Evolutionary conservation across 1,140 invertebrate genomes (phyloP), one percentile per base, ranked within the genome.

Genomic region (Apocrypta bakeri): DNA sequence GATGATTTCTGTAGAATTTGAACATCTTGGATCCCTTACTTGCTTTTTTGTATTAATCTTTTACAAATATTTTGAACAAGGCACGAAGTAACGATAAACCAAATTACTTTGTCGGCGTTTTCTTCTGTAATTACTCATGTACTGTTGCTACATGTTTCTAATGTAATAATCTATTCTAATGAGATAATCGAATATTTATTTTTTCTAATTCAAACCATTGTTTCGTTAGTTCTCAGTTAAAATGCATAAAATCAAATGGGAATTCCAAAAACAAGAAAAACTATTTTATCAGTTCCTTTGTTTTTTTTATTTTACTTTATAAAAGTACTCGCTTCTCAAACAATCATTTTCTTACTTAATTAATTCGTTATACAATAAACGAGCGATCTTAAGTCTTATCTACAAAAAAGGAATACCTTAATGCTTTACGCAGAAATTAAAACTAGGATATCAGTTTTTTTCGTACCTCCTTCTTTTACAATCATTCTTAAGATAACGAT

Each of bases 341-440:
- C 64, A 83, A 79, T 83, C 24, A 75, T 79, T 27, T 78, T 75
- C 66, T 83, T 71, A 83, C 56, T 83, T 79, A 83, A 83, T 83
- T 75, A 79, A 73, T 83, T 83, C 72, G 77, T 83, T 83, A 79
- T 80, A 83, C 48, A 83, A 75, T 79, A 83, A 83, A 79, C 72
- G 77, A 83, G 76, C 69, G 27, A 83, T 64, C 77, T 83, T 83
- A 79, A 79, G 76, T 74, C 79, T 81, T 81, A 81, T 81, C 64
- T 83, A 83, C 77, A 80, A 80, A 83, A 83, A 83, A 83, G 76
- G 77, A 83, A 83, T 83, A 83, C 77, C 82, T 83, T 83, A 75
- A 56, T 83, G 56, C 31, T 61, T 83, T 68, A 75, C 82, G 71
- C 72, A 83, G 78, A 74, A 79, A 80, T 79, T 75, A 79, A 80